A percentile compares a stretch with the other conserved stretches of the same genome.
phyloP scores from a whole-genome alignment of 2,113 vertebrate species.

The Manacus vitellinus region DNA sequence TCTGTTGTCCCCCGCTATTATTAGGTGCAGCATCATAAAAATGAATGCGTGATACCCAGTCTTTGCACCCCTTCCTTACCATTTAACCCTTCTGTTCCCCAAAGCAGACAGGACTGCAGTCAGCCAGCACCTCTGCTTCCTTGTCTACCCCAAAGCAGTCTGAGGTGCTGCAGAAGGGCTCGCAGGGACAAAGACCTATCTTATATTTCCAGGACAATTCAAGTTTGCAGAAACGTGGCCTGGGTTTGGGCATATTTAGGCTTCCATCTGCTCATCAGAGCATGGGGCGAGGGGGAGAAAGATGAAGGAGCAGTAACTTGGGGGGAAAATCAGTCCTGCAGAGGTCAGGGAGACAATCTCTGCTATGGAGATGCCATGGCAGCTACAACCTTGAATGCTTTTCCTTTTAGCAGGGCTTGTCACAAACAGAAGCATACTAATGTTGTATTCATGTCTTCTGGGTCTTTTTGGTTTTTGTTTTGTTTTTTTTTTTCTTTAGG shows the following conservation, averaged over 20 bases:
- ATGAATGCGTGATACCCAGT: not conserved
- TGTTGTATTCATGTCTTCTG: not conserved
- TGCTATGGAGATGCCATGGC: not conserved
- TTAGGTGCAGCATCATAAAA: not conserved
- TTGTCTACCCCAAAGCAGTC: not conserved
- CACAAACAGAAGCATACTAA: not conserved
- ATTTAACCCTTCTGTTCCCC: not conserved
- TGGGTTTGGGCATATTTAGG: not conserved
- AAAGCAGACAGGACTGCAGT: not conserved
- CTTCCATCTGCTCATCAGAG: not conserved
- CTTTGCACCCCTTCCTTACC: not conserved
- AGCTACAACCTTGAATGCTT: not conserved
- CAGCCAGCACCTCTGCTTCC: not conserved
- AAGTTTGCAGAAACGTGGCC: not conserved
- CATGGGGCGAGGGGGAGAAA: not conserved
- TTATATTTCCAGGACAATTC: not conserved
- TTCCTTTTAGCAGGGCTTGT: not conserved
- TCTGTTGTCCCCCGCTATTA: not conserved
- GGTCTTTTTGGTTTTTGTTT: not conserved
- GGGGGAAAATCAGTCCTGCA: not conserved
- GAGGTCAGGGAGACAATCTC: not conserved
- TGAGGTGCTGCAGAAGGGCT: not conserved
- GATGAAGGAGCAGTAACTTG: not conserved
- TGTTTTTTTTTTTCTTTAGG: not conserved
- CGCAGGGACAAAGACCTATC: not conserved